Evolutionary conservation across 2,113 vertebrate species (phyloP).

Genomic region (Oreotrochilus melanogaster): DNA sequence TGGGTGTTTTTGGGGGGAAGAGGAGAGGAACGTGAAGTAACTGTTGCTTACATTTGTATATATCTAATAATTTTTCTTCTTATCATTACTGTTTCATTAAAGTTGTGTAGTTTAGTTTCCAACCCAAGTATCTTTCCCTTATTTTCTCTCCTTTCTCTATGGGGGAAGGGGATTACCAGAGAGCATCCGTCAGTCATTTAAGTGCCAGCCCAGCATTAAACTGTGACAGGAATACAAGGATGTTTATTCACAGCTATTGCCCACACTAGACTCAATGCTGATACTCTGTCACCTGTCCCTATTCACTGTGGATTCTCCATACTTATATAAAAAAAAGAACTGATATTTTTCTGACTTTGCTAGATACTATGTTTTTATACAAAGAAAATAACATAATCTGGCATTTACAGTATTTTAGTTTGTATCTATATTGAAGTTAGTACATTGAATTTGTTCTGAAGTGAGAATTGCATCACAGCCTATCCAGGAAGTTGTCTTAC

Average conservation of each 20-base stretch:
- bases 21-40: too few relatives aligned
- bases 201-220: too few relatives aligned
- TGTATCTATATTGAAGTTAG: not conserved
- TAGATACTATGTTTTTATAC: not conserved
- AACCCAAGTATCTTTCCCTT: too few relatives aligned
- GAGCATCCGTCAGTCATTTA: too few relatives aligned
- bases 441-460: not conserved
- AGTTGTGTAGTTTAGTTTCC: too few relatives aligned
- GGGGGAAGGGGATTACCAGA: too few relatives aligned
- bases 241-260: not conserved
- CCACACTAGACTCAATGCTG: not conserved
- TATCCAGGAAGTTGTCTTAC: not conserved
- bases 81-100: too few relatives aligned
- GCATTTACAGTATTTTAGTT: not conserved
- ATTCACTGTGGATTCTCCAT: not conserved
- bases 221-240: not conserved
- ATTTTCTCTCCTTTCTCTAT: too few relatives aligned
- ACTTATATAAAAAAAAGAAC: not conserved
- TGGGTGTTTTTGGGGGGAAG: too few relatives aligned
- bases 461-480: not conserved
- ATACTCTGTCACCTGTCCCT: not conserved
- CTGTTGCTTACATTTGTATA: too few relatives aligned
- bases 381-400: not conserved
- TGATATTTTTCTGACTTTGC: not conserved
- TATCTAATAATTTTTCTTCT: too few relatives aligned